Evolutionary conservation across 2,113 vertebrate genomes (phyloP).

Genomic region (Micromys minutus): DNA sequence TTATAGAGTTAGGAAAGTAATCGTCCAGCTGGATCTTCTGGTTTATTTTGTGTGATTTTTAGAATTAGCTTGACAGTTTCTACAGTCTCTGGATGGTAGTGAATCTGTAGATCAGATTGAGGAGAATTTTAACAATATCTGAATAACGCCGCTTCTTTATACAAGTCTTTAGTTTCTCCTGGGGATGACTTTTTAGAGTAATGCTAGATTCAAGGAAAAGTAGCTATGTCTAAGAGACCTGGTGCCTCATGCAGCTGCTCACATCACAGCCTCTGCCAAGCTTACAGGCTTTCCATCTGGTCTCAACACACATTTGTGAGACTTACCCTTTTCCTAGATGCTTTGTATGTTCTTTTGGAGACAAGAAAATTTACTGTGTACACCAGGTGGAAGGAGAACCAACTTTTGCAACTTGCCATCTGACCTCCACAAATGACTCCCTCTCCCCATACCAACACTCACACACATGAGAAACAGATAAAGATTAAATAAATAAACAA

Average conservation of each 20-base stretch:
- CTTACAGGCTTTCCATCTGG: neutral
- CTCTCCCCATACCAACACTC: neutral
- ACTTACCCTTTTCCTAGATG: neutral
- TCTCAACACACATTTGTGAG: neutral
- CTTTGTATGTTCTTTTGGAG: neutral
- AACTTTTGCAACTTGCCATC: neutral
- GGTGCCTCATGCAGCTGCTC: neutral
- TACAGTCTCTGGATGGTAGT: neutral
- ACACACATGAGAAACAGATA: neutral
- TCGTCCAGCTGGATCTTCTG: neutral
- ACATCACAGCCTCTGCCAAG: neutral
- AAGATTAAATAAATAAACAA: no score
- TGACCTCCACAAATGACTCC: neutral
- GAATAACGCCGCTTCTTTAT: neutral
- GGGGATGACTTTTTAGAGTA: neutral
- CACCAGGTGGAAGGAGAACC: neutral
- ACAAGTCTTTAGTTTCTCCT: neutral
- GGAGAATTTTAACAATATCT: neutral
- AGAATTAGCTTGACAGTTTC: neutral
- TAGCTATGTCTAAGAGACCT: neutral
- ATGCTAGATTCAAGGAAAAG: neutral
- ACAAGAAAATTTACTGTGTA: neutral
- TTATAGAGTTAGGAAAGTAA: neutral
- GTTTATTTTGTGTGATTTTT: slow-evolving; percentile 23
- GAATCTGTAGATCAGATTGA: neutral